Evolutionary conservation across 2,797 vertebrate genomes (phyloP), one percentile per base, ranked within the genome.

Genomic region (Hoplostethus atlanticus): DNA sequence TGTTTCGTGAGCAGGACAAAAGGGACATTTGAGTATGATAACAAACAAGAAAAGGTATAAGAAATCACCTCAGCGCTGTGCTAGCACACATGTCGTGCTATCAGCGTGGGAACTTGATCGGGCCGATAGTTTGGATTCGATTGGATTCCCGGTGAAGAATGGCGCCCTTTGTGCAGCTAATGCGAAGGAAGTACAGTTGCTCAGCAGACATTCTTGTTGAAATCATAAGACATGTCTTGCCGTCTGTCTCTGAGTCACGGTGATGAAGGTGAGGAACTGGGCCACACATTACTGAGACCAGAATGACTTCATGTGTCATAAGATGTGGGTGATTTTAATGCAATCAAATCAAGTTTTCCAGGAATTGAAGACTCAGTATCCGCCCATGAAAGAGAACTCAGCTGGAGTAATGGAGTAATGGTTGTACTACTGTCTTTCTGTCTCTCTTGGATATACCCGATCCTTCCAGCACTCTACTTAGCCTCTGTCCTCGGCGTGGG

Each of bases 171-270:
- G 89, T 90, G 79, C 5, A 0, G 63, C 73, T 91, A 85, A 90
- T 84, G 85, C 10, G 56, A 81, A 72, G 69, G 77, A 84, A 88
- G 85, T 76, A 92, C 89, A 90, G 86, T 91, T 85, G 73, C 81
- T 87, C 76, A 71, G 82, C 83, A 74, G 83, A 89, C 87, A 88
- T 93, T 90, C 86, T 87, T 89, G 80, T 46, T 76, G 77, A 79
- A 85, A 89, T 91, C 88, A 91, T 90, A 88, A 90, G 89, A 90
- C 84, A 73, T 87, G 60, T 66, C 67, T 60, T 7, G 15, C 78
- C 78, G 71, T 73, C 69, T 65, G 51, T 80, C 50, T 68, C 54
- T 48, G 55, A 65, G 21, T 28, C 55, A 12, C 3, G 1, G 4
- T 66, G 54, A 71, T 12, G 30, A 77, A 60, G 65, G 62, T 67